Base-by-base conservation (phyloP, 2,888 invertebrate genomes). In the Rhabditophanes sp. region DNA sequence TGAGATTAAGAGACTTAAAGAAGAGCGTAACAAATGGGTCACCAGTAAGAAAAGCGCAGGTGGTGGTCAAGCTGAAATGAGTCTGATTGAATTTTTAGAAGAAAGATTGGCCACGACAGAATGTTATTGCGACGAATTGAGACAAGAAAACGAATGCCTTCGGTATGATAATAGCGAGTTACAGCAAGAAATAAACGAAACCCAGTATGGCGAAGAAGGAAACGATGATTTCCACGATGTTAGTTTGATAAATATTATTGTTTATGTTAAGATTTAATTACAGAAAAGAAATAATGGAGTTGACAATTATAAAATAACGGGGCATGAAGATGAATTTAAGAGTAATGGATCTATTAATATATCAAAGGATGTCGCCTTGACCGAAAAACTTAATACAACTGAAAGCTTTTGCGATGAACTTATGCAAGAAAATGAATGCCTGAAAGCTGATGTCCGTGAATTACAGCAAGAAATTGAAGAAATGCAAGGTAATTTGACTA, bases 401-500 rank as follows among this genome's bases (percentile, higher is more conserved):
- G 90, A 93, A 68, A 78, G 79, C 7, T 73, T 87, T 17, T 83
- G 84, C 65, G 84, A 85, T 66, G 84, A 83, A 56, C 71, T 88
- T 25, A 82, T 84, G 79, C 88, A 25, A 60, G 88, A 90, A 68
- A 90, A 88, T 69, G 82, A 84, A 61, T 80, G 82, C 48, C 80
- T 87, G 71, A 83, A 85, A 65, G 80, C 81, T 50, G 90, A 93
- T 67, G 75, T 90, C 33, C 72, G 80, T 21, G 85, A 87, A 59
- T 74, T 93, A 59, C 88, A 88, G 65, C 81, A 84, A 46, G 96
- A 96, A 71, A 87, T 96, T 69, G 93, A 96, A 64, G 96, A 96
- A 69, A 79, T 96, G 78, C 90, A 93, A 66, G 93, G 7, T 14
- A 26, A 9, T 16, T 7, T n/a, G 26, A 6, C 11, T 7, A 26